Evolutionary conservation across 1,140 invertebrate genomes (phyloP).

Genomic region (Drosophila mayri): DNA sequence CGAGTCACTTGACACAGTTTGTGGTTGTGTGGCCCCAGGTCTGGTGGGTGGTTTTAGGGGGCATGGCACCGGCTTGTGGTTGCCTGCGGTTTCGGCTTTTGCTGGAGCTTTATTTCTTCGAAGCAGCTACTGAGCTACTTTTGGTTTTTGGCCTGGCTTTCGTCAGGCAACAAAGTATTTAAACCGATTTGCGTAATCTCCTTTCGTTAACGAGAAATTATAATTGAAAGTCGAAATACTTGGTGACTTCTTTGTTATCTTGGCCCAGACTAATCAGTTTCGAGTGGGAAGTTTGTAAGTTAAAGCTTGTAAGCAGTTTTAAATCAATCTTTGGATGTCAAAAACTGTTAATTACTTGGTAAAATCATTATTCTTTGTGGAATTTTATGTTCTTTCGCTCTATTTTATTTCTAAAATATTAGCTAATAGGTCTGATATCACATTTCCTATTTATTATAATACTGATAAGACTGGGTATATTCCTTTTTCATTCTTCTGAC

Average conservation of each 20-base stretch:
- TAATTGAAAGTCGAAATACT: constrained; percentile 32
- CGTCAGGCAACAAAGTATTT: constrained; percentile 34
- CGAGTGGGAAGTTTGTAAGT: not conserved
- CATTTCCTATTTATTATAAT: not conserved
- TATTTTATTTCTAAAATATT: not conserved
- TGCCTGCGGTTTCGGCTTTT: constrained; percentile 6
- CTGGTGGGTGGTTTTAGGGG: constrained; percentile 22
- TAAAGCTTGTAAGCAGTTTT: not conserved
- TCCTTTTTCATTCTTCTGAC: constrained; percentile 16
- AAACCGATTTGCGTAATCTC: constrained; percentile 49
- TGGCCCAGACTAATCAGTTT: not conserved
- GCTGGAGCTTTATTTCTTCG: constrained; percentile 12
- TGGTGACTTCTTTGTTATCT: constrained; percentile 3
- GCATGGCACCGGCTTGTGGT: not conserved
- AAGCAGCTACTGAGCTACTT: constrained; percentile 16
- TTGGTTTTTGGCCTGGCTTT: constrained; percentile 25
- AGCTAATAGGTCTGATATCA: not conserved
- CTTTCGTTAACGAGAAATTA: constrained; percentile 40
- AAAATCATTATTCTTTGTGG: too few species aligned
- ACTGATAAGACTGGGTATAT: constrained; percentile 3
- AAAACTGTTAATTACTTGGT: not conserved
- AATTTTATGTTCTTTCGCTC: not conserved
- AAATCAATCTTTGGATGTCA: not conserved
- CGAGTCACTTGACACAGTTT: constrained; percentile 54
- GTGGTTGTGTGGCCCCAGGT: constrained; percentile 24